Base-by-base conservation (phyloP, 2,888 invertebrate species). In the Scaeva pyrastri region DNA sequence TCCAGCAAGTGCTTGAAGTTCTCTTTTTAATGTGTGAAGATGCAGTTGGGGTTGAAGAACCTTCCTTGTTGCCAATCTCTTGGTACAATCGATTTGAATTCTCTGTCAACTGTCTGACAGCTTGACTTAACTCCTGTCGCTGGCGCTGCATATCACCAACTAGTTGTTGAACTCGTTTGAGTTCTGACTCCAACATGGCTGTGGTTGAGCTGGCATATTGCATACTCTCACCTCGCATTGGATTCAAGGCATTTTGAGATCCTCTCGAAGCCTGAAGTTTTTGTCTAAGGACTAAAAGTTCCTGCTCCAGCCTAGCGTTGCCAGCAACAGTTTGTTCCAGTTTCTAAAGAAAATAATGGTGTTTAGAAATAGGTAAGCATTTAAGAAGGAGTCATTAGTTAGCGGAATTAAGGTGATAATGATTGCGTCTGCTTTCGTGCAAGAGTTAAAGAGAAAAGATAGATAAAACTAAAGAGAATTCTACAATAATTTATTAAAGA, bases 301-400 rank as follows among this genome's bases (percentile, higher is more conserved):
- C 98, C 86, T 98, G 96, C 92, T 98, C 98, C 84, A 98, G 92
- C 1, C 97, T 95, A 8, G 97, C 97, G 91, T 97, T 98, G 89
- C 98, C 97, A 2, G 97, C 97, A 19, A 97, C 97, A 0, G 97
- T 97, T 92, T 97, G 97, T 93, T 98, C 98, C 88, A 98, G 93
- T 95, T 97, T 97, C 96, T 97, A 86, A 26, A 75, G 19, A 48
- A 71, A 21, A 36, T 45, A 16, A 23, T 8, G 23, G 36, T 19
- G 48, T 72, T 68, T 68, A 41, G 14, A 60, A 6, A 26, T 58
- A 48, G 71, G 21, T 50, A 21, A 41, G 39, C 14, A 74, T 39
- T 52, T 55, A 78, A 72, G 88, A 41, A 43, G n/a, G 45, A 39
- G 36, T 8, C 14, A 36, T 36, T 64, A 64, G 55, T 64, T 21